phyloP scores from a whole-genome alignment of 2,797 vertebrate genomes.

The Eleutherodactylus coqui region DNA sequence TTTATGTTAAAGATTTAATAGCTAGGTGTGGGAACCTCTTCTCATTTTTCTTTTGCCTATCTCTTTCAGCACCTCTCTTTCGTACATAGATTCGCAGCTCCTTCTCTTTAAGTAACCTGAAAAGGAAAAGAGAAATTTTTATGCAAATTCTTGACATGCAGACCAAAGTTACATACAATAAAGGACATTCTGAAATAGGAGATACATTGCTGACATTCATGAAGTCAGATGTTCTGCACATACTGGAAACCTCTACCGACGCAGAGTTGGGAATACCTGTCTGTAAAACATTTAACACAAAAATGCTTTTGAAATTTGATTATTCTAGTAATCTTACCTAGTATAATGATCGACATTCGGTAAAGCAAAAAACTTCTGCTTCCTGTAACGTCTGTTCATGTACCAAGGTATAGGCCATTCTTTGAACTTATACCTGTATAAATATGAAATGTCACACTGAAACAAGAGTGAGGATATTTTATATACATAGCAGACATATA shows the following conservation, averaged over 20 bases:
- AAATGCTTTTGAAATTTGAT: background rate
- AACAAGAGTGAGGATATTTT: background rate
- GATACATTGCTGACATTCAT: background rate
- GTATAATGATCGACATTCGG: conserved; percentile 81
- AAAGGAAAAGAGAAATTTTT: conserved; percentile 57
- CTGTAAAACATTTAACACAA: background rate
- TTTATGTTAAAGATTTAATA: conserved; percentile 1
- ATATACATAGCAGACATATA: too few species aligned
- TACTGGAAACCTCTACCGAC: too few species aligned
- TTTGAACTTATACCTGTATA: conserved; percentile 86
- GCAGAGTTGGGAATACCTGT: too few species aligned
- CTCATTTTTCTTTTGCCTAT: conserved; percentile 70
- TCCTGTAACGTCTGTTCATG: conserved; percentile 86
- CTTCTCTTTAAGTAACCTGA: conserved; percentile 86
- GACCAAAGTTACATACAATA: background rate
- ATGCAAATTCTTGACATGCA: background rate
- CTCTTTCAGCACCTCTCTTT: conserved; percentile 69
- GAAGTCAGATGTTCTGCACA: too few species aligned
- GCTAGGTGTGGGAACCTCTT: conserved; percentile 78
- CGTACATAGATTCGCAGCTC: conserved; percentile 69
- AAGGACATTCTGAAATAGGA: background rate
- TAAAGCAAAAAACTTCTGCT: conserved; percentile 85
- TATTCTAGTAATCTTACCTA: conserved; percentile 75
- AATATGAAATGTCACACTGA: background rate
- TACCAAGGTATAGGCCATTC: conserved; percentile 94